Conservation (phyloP, 2,888 invertebrate species). For the Mythimna vitellina region DNA sequence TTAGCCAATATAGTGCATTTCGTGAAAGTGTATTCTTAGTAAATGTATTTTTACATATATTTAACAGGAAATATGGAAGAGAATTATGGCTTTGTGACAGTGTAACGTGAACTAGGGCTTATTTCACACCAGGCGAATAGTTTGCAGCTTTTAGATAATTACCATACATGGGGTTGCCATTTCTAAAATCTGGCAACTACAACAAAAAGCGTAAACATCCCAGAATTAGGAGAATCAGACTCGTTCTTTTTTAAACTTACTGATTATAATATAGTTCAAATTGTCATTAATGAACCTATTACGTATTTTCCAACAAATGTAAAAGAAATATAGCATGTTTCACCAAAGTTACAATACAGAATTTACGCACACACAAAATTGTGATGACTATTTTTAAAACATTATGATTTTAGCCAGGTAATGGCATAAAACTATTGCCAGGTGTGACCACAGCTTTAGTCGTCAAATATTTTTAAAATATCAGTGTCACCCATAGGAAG, state of each 20-base stretch:
- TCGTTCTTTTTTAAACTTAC: no score
- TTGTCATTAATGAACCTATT: no score
- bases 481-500: constrained; percentile 48
- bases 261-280: no score
- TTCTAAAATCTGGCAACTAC: no score
- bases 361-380: no score
- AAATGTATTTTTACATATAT: constrained; percentile 27
- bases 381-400: neutral
- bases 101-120: constrained; percentile 20
- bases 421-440: neutral
- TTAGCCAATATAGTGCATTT: constrained; percentile 41
- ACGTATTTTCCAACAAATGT: no score
- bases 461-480: constrained; percentile 35
- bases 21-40: constrained; percentile 11
- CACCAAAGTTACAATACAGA: no score
- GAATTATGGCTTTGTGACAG: constrained; percentile 24
- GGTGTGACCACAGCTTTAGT: constrained; percentile 1
- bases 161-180: no score
- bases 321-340: no score
- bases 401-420: neutral
- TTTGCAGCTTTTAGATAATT: neutral
- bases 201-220: no score
- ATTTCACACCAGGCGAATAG: neutral
- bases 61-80: constrained; percentile 47
- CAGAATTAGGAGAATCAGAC: no score